Conservation (phyloP, 2,797 vertebrate species). For the Xenentodon cancila region DNA sequence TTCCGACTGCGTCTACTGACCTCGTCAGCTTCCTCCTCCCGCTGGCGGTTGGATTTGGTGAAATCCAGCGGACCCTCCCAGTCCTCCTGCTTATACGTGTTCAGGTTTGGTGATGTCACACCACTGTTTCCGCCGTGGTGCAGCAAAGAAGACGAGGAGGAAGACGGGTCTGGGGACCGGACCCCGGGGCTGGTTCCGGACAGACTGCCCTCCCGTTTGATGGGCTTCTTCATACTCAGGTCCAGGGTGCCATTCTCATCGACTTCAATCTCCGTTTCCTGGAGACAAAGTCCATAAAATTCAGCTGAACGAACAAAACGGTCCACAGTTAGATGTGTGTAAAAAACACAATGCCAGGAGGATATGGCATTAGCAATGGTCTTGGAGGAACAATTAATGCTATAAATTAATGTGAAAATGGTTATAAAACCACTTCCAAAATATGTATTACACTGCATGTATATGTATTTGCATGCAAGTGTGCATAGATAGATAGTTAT, state of each 20-base stretch:
- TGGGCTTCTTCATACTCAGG: conserved; percentile 97
- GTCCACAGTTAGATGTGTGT: too few relatives aligned
- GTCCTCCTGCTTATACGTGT: conserved; percentile 93
- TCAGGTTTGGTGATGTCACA: conserved; percentile 90
- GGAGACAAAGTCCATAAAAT: conserved; percentile 10
- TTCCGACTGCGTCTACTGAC: too few relatives aligned
- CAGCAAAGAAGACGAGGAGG: conserved; percentile 84
- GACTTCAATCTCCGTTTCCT: conserved; percentile 95
- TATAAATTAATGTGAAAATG: too few relatives aligned
- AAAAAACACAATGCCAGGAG: too few relatives aligned
- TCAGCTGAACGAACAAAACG: too few relatives aligned
- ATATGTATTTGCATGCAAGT: too few relatives aligned
- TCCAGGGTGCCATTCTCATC: conserved; percentile 98
- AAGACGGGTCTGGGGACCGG: conserved; percentile 89
- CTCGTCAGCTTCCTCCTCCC: conserved; percentile 96
- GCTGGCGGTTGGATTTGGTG: conserved; percentile 94
- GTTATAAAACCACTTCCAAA: too few relatives aligned
- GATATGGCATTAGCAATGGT: too few relatives aligned
- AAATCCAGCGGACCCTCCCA: conserved; percentile 98
- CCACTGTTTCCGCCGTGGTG: conserved; percentile 87
- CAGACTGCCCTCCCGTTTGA: conserved; percentile 87
- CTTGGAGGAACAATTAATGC: too few relatives aligned
- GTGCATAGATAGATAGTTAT: too few relatives aligned
- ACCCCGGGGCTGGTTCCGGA: conserved; percentile 88
- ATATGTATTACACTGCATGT: too few relatives aligned